Evolutionary conservation across 2,113 vertebrate genomes (phyloP), one percentile per base, ranked within the genome.

Genomic region (Aspidoscelis tigris): DNA sequence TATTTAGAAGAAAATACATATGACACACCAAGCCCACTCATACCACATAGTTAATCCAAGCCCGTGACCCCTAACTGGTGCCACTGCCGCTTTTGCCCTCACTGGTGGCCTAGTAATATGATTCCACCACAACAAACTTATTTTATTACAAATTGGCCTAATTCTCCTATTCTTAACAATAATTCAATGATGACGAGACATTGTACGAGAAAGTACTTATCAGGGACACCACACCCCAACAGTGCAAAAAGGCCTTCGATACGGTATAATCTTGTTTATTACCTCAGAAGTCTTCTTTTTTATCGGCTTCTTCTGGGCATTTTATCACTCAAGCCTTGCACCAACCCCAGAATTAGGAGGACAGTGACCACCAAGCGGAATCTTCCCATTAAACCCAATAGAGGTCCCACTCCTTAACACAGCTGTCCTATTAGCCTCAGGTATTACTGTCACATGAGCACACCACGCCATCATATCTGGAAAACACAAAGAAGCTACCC

Each of bases 231-330:
- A 86, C 58, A 86, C 72, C 1, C 64, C 26, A 0, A 55, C 85
- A 0, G 86, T 87, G 7, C 85, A 92, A 87, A 88, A 90, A 84
- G 87, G 86, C 0, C 44, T 93, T 1, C 86, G 88, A 39, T 90
- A 84, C 3, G 78, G 92, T 12, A 92, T 90, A 86, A 88, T 92
- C 1, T n/a, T 93, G 2, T 93, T 94, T 5, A 89, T 94, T 47
- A 82, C 84, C 2, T 91, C 86, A 20, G 90, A 92, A 91, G 80
- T 82, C 0, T 86, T 91, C 58, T 92, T 90, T 12, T 90, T 88
- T 11, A 18, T 73, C 1, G 80, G 80, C 1, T 81, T 81, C 3
- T 81, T 81, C 7, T 81, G 79, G 41, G 88, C 91, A 7, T 58
- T 58, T 11, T 58, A 50, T 90, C 47, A 93, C 18, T 86, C 87